Conservation (phyloP, 2,797 vertebrate genomes). For the Enteromius argenteus region DNA sequence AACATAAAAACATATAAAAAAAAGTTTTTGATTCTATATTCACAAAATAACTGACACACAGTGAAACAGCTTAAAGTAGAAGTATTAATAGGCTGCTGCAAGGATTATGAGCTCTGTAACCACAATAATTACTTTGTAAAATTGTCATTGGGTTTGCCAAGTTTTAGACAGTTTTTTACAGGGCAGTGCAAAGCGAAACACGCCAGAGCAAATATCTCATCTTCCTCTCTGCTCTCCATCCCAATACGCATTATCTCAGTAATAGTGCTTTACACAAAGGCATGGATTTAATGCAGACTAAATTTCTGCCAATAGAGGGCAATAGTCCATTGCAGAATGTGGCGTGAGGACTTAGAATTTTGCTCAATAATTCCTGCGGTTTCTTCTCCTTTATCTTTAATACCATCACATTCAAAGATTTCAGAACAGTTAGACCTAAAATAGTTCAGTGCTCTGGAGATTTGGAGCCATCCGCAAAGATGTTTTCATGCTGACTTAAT, state of each 20-base stretch:
- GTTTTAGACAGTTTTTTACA: conserved; percentile 30
- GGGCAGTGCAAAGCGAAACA: conserved; percentile 7
- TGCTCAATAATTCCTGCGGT: conserved; percentile 42
- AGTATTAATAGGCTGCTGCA: conserved; percentile 23
- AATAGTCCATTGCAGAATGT: conserved; percentile 82
- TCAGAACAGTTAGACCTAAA: conserved; percentile 51
- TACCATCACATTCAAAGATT: conserved; percentile 10
- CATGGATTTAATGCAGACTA: conserved; percentile 72
- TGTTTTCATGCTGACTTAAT: conserved; percentile 41
- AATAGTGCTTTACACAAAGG: conserved; percentile 29
- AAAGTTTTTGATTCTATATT: background rate
- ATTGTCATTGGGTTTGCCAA: conserved; percentile 14
- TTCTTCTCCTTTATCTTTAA: conserved; percentile 30
- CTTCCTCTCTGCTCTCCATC: background rate
- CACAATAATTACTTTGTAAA: conserved; percentile 34
- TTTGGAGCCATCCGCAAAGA: conserved; percentile 38
- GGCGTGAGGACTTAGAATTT: conserved; percentile 53
- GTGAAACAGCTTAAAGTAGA: conserved; percentile 44
- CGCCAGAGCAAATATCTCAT: conserved; percentile 27
- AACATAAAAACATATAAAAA: background rate
- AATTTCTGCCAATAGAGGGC: conserved; percentile 82
- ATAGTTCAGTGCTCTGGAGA: conserved; percentile 36
- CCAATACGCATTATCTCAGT: conserved; percentile 8
- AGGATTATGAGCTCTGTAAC: conserved; percentile 23
- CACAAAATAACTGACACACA: background rate